Base-by-base conservation (phyloP, 2,888 invertebrate species). In the Stratiomys singularior region DNA sequence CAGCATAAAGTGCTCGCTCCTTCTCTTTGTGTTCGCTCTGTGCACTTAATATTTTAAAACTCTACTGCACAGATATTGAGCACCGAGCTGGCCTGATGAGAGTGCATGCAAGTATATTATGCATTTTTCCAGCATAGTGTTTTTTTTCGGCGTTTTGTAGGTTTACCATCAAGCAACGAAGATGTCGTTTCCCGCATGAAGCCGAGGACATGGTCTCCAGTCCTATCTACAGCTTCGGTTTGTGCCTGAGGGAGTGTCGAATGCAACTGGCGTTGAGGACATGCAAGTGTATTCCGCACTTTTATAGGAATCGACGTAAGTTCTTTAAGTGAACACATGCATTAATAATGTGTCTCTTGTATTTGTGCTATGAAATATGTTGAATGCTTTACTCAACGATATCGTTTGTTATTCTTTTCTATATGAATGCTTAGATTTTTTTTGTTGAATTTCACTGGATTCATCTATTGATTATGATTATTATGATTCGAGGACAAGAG, bases 261-360 rank as follows among this genome's bases (percentile, higher is more conserved):
- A 90, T 92, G 81, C 86, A 86, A 9, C 85, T 92, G 30, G 90
- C 92, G 37, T 85, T 90, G 9, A 87, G 89, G 78, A 86, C 90
- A 74, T 94, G 94, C 83, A 89, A 89, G 0, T 94, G 94, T 84
- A 88, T 92, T 46, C 94, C 94, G 0, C 92, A 93, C 84, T 94
- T 94, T 83, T 93, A 93, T 81, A 89, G 92, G 79, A 90, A 67
- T 60, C 74, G 74, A 58, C 58, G 74, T 74, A 74, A 37, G 58
- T 72, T 46, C 18, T 52, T 13, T 18, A 52, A 52, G 52, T 52
- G 52, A 52, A 52, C 15, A 18, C 52, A 52, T 52, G 52, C 52
- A 52, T 52, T 52, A 52, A 52, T 52, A 52, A 52, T 52, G 3
- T 37, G 52, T 52, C 52, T 52, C 18, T 52, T 52, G 52, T 52